A percentile compares a stretch with the other conserved stretches of the same genome.
Conservation (phyloP, 2,888 invertebrate species). For the Eupithecia exiguata region DNA sequence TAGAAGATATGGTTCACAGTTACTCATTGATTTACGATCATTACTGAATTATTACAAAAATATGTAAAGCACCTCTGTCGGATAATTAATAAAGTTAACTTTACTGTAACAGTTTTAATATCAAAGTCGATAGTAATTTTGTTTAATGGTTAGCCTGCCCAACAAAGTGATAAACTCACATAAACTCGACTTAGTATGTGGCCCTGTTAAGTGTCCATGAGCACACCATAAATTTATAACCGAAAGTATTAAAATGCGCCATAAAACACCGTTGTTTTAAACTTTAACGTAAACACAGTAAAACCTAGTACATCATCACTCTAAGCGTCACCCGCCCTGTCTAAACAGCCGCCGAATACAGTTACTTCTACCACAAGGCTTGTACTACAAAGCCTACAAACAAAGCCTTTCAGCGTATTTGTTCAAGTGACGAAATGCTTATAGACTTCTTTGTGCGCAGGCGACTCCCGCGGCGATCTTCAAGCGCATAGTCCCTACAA, state of each 20-base stretch:
- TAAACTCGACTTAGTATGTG: background rate
- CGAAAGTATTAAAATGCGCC: constrained; percentile 37
- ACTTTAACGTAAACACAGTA: constrained; percentile 50
- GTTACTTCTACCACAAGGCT: constrained; percentile 52
- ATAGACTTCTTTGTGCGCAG: constrained; percentile 64
- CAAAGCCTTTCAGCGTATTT: constrained; percentile 72
- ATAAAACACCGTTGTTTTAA: constrained; percentile 37
- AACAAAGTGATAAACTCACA: constrained; percentile 13
- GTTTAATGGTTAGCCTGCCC: background rate
- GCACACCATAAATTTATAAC: constrained; percentile 18
- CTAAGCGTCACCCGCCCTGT: constrained; percentile 70
- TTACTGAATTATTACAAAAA: background rate
- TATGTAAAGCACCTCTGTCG: background rate
- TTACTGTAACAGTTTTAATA: background rate
- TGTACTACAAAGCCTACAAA: constrained; percentile 59
- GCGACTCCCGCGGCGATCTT: constrained; percentile 62
- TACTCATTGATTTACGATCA: background rate
- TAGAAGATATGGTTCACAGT: background rate
- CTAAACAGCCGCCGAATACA: constrained; percentile 68
- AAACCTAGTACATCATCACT: constrained; percentile 62
- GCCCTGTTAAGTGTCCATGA: constrained; percentile 17
- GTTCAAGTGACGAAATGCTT: constrained; percentile 72
- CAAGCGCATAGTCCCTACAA: constrained; percentile 40
- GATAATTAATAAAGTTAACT: background rate
- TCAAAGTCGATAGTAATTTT: background rate